These are phyloP conservation scores for Phorcus lineatus DNA, from an alignment of 2,888 invertebrate species.

Conservation along the genomic window DNA sequence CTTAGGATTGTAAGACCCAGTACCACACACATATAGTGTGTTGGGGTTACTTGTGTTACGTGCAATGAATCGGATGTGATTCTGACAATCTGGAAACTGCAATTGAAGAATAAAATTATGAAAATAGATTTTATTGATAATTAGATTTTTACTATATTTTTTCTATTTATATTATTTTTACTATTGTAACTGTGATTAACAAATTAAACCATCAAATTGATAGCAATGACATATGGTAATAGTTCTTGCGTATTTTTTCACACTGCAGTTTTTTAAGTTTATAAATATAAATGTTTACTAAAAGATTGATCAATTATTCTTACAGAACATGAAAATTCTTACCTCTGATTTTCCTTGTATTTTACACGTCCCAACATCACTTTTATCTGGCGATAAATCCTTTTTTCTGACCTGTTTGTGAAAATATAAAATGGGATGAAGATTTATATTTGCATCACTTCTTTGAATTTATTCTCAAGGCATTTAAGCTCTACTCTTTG, in stretches of 20 bases:
- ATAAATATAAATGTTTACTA: no score
- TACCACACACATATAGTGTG: constrained; percentile 47
- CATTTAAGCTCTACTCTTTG: no score
- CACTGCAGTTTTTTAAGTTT: no score
- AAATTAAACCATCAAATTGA: no score
- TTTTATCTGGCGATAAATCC: constrained; percentile 34
- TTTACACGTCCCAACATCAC: constrained; percentile 35
- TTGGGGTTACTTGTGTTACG: constrained; percentile 39
- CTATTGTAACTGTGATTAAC: no score
- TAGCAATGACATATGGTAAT: no score
- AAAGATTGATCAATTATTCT: no score
- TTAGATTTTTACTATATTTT: no score
- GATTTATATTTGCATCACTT: no score
- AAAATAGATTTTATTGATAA: not conserved
- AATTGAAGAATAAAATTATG: not conserved
- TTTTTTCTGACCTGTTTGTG: constrained; percentile 37
- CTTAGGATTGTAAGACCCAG: constrained; percentile 47
- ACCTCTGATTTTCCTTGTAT: constrained; percentile 47
- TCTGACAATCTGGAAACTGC: constrained; percentile 51
- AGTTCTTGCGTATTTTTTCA: no score
- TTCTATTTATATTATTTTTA: no score
- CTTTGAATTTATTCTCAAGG: no score
- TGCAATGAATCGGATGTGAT: constrained; percentile 47
- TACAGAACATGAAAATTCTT: constrained; percentile 19
- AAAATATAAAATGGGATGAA: not conserved